Conservation (phyloP, 2,113 vertebrate genomes). For the Oreochromis tanganicae region DNA sequence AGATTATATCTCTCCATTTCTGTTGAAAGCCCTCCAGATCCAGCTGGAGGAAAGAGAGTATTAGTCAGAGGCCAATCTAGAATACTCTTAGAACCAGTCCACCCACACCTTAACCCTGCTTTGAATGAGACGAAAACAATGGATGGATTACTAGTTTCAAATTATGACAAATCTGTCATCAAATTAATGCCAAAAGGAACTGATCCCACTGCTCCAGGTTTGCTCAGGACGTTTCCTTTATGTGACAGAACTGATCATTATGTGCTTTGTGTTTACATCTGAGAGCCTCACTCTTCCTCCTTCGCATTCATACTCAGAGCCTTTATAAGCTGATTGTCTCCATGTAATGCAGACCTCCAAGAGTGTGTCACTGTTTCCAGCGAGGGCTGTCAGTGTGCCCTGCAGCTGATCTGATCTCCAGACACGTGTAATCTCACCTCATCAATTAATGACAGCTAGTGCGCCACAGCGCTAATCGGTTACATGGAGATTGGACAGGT, state of each 20-base stretch:
- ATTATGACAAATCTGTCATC: background rate
- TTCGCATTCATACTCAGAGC: background rate
- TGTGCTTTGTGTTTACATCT: background rate
- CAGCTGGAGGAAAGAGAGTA: background rate
- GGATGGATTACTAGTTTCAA: background rate
- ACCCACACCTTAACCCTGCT: background rate
- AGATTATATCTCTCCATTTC: background rate
- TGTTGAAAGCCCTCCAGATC: background rate
- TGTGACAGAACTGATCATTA: background rate
- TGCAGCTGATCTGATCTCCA: background rate
- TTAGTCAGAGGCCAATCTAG: background rate
- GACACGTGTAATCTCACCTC: background rate
- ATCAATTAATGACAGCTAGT: background rate
- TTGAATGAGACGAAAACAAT: background rate
- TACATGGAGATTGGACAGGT: background rate
- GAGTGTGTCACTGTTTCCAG: background rate
- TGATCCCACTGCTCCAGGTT: background rate
- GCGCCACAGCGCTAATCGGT: background rate
- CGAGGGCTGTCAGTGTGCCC: background rate
- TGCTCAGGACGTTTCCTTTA: background rate
- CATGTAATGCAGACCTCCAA: background rate
- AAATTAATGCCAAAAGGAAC: background rate
- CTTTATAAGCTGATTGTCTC: slow-evolving; percentile 50
- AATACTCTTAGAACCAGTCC: background rate
- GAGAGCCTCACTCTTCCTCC: background rate